A percentile compares a stretch with the other conserved stretches of the same genome.
Conservation (phyloP, 2,888 invertebrate genomes). For the Calameuta idolon region DNA sequence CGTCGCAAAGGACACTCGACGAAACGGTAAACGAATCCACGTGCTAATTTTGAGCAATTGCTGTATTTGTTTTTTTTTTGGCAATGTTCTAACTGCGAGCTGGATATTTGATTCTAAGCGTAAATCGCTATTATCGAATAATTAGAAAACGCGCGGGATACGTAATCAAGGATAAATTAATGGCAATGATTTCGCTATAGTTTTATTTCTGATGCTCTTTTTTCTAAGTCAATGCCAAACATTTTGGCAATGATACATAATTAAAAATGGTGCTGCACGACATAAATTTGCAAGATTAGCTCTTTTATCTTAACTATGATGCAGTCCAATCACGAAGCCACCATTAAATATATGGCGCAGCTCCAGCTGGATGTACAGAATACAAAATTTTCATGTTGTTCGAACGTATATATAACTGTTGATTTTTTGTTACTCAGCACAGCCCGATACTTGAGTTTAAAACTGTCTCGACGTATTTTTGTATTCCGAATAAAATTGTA, state of each 20-base stretch:
- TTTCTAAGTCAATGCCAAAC: background rate
- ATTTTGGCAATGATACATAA: background rate
- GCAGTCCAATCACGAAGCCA: constrained; percentile 28
- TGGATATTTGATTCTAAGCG: background rate
- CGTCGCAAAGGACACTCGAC: background rate
- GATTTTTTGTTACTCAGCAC: background rate
- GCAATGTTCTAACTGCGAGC: background rate
- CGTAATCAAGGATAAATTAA: background rate
- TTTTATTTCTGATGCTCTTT: background rate
- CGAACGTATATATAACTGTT: background rate
- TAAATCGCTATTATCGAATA: background rate
- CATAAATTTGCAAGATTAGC: background rate
- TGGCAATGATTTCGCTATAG: background rate
- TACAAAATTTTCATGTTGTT: constrained; percentile 27
- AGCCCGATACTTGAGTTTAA: background rate
- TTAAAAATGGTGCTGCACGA: background rate
- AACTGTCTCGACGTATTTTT: no score
- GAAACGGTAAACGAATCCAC: background rate
- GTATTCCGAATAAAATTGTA: no score
- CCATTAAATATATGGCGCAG: constrained; percentile 42
- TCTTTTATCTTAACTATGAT: background rate
- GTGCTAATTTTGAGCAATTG: background rate
- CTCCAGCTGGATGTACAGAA: constrained; percentile 30
- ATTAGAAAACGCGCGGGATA: background rate
- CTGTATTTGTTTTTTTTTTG: background rate